phyloP scores from a whole-genome alignment of 2,113 vertebrate genomes.

The Esox niger region DNA sequence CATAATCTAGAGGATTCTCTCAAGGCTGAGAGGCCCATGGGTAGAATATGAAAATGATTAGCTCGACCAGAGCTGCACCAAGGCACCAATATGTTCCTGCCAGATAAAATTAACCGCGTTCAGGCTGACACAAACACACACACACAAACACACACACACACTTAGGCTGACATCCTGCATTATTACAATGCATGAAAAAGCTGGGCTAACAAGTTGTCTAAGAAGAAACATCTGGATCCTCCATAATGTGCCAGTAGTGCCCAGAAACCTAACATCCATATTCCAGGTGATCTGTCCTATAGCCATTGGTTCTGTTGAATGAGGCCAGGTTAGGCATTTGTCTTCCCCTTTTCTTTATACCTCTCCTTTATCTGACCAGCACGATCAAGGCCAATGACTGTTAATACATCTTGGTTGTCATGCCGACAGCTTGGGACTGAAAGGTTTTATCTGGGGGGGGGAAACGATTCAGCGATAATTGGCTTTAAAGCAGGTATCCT shows the following conservation, averaged over 20 bases:
- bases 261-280: slow-evolving; percentile 24
- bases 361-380: slow-evolving; percentile 9
- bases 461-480: no score
- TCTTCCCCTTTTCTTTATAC: slow-evolving; percentile 13
- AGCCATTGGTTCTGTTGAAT: background rate
- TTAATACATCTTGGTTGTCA: no score
- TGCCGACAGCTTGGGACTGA: no score
- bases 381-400: no score
- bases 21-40: slow-evolving; percentile 43
- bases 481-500: no score
- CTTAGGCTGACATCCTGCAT: slow-evolving; percentile 23
- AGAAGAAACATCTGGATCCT: slow-evolving; percentile 4
- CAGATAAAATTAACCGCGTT: slow-evolving; percentile 24
- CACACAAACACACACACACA: no score
- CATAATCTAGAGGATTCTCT: slow-evolving; percentile 54
- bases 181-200: slow-evolving; percentile 31
- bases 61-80: slow-evolving; percentile 24
- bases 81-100: slow-evolving; percentile 25
- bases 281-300: slow-evolving; percentile 6
- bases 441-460: no score
- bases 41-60: slow-evolving; percentile 55
- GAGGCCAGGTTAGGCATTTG: slow-evolving; percentile 25
- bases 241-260: background rate
- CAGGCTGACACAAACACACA: no score
- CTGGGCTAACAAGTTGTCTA: background rate